phyloP scores from a whole-genome alignment of 2,888 invertebrate species.

The Linyphia triangularis region DNA sequence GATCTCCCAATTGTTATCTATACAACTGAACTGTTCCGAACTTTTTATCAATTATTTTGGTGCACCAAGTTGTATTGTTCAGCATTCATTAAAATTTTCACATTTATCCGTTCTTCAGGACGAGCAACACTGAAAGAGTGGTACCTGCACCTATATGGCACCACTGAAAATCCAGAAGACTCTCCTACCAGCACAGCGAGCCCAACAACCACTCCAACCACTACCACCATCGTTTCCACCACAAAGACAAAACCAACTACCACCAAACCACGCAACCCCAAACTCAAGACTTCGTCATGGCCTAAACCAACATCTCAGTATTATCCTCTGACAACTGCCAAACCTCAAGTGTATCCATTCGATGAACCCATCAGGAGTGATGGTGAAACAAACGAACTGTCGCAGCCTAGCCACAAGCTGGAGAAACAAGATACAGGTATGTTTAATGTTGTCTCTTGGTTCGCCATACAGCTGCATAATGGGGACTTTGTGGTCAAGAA shows the following conservation, averaged over 20 bases:
- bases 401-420: slow-evolving; percentile 21
- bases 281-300: slow-evolving; percentile 35
- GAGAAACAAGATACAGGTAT: slow-evolving; percentile 70
- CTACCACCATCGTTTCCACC: slow-evolving; percentile 29
- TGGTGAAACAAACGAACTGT: slow-evolving; percentile 13
- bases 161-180: slow-evolving; percentile 83
- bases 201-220: slow-evolving; percentile 47
- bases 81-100: no score
- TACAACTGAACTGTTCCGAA: no score
- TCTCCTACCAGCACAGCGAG: slow-evolving; percentile 78
- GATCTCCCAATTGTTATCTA: no score
- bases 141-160: slow-evolving; percentile 95
- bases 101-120: slow-evolving; percentile 82
- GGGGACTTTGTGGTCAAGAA: not conserved
- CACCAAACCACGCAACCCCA: slow-evolving; percentile 30
- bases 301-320: slow-evolving; percentile 61
- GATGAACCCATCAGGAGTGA: not conserved
- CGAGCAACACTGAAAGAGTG: slow-evolving; percentile 94
- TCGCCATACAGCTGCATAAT: not conserved
- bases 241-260: slow-evolving; percentile 59
- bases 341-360: slow-evolving; percentile 20
- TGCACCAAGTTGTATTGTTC: no score
- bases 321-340: slow-evolving; percentile 65
- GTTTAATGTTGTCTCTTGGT: slow-evolving; percentile 18
- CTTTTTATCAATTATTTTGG: no score